phyloP scores from a whole-genome alignment of 2,888 invertebrate species.

The Neoascia interrupta region DNA sequence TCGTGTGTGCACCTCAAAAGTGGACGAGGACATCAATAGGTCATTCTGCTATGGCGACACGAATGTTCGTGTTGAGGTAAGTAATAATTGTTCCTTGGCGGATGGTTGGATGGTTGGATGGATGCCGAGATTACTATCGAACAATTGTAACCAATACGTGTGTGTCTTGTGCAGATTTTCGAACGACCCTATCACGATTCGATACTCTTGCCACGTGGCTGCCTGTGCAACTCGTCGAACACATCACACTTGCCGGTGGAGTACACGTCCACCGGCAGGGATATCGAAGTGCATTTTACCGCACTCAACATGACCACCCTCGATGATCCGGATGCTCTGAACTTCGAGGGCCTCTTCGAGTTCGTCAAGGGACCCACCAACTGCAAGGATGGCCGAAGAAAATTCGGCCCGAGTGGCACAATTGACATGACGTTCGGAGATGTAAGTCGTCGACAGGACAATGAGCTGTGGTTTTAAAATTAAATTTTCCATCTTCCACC shows the following conservation, averaged over 20 bases:
- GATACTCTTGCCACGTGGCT: conserved; percentile 87
- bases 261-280: conserved; percentile 87
- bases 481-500: conserved; percentile 8
- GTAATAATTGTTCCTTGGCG: not conserved
- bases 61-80: conserved; percentile 84
- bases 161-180: conserved; percentile 80
- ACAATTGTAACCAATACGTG: not conserved
- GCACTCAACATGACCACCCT: conserved; percentile 91
- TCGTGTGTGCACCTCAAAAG: conserved; percentile 78
- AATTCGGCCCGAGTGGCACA: conserved; percentile 89
- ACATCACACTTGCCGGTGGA: conserved; percentile 84
- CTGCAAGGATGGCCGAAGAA: conserved; percentile 86
- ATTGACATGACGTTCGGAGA: conserved; percentile 82
- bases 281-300: conserved; percentile 90
- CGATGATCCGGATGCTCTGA: conserved; percentile 91
- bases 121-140: not conserved
- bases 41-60: conserved; percentile 86
- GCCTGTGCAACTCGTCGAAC: conserved; percentile 86
- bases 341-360: conserved; percentile 91
- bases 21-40: conserved; percentile 84
- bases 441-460: conserved; percentile 72
- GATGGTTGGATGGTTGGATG: not conserved
- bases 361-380: conserved; percentile 86
- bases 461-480: conserved; percentile 30
- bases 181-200: conserved; percentile 88